These are phyloP conservation scores for Eupithecia dodoneata DNA, from an alignment of 2,888 invertebrate genomes.

Conservation along the genomic window DNA sequence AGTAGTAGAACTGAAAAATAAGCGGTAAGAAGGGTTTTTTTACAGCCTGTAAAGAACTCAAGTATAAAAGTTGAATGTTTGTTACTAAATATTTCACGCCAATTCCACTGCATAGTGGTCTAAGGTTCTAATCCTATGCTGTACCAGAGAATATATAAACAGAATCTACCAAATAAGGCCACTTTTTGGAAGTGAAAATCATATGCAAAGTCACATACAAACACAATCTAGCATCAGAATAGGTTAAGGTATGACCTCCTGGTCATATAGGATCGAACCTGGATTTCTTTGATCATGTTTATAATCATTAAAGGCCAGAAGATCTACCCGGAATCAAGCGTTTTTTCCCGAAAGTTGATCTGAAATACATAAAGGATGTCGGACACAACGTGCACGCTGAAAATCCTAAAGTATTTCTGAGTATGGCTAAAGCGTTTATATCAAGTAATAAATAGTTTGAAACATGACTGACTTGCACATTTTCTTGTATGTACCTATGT, in stretches of 20 bases:
- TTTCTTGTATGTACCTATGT: not conserved
- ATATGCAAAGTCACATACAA: too few species aligned
- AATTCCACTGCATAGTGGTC: not conserved
- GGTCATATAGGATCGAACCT: not conserved
- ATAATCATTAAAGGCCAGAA: constrained; percentile 46
- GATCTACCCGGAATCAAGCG: constrained; percentile 55
- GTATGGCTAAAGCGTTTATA: constrained; percentile 41
- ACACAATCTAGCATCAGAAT: too few species aligned
- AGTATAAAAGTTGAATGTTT: too few species aligned
- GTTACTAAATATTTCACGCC: not conserved
- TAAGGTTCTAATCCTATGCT: not conserved
- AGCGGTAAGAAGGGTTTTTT: too few species aligned
- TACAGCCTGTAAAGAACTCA: too few species aligned
- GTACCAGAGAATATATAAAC: not conserved
- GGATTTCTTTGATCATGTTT: constrained; percentile 1
- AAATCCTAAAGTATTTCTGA: constrained; percentile 65
- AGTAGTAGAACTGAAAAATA: too few species aligned
- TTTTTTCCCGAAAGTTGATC: constrained; percentile 59
- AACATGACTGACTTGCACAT: not conserved
- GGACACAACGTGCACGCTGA: constrained; percentile 73
- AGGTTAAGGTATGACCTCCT: too few species aligned
- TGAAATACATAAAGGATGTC: constrained; percentile 58
- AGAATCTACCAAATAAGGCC: too few species aligned
- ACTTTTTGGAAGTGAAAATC: too few species aligned
- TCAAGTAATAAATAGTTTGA: constrained; percentile 28